Evolutionary conservation across 2,797 vertebrate genomes (phyloP).

Genomic region (Pristis pectinata): DNA sequence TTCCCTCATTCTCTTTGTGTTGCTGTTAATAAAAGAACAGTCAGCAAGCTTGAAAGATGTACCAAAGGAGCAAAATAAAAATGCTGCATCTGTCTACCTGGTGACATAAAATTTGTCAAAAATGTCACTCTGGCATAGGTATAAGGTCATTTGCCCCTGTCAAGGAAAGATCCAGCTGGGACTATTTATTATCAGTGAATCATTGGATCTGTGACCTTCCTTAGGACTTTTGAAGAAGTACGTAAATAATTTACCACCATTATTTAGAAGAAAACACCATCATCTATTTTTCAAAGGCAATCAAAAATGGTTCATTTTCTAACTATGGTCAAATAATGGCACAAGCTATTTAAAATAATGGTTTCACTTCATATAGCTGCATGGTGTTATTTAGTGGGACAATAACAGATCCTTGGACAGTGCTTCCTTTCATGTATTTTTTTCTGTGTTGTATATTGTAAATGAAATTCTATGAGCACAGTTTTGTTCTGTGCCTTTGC

Average conservation of each 20-base stretch:
- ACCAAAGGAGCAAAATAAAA: slow-evolving; percentile 8
- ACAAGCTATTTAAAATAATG: neutral
- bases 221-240: slow-evolving; percentile 44
- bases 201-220: slow-evolving; percentile 50
- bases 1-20: neutral
- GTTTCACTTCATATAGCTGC: neutral
- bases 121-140: neutral
- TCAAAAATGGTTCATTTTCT: slow-evolving; percentile 9
- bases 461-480: neutral
- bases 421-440: neutral
- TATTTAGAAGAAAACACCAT: neutral
- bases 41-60: neutral
- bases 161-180: slow-evolving; percentile 47
- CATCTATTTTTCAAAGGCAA: slow-evolving; percentile 29
- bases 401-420: neutral
- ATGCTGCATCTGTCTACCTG: neutral
- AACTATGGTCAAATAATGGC: neutral
- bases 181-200: slow-evolving; percentile 51
- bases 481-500: neutral
- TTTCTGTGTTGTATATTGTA: neutral
- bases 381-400: neutral
- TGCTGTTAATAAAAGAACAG: neutral
- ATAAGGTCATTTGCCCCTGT: slow-evolving; percentile 39
- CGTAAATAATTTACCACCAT: slow-evolving; percentile 14
- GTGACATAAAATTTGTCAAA: slow-evolving; percentile 22